Base-by-base conservation (phyloP, 2,797 vertebrate species). In the Tenualosa ilisha region DNA sequence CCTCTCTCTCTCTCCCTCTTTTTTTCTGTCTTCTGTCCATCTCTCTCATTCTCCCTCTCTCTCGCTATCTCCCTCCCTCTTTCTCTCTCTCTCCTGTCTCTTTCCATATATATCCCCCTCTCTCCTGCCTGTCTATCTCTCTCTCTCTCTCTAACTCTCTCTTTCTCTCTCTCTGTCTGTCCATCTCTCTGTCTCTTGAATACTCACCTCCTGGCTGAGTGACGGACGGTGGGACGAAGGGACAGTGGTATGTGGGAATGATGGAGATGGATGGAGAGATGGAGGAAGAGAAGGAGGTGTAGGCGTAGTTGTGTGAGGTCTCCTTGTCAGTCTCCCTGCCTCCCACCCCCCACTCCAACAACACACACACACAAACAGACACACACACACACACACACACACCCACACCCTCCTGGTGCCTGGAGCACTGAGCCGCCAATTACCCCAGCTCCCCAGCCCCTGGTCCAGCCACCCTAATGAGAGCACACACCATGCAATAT, bases 321-420 rank as follows among this genome's bases (percentile, higher is more conserved):
- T 43, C 37, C 68, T 17, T 75, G 68, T 75, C 68, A 43, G 68
- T 75, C 37, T 43, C 68, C 13, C 68, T 40, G 31, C 84, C 37
- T 65, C 63, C 8, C 43, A 56, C 15, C n/a, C n/a, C 49, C n/a
- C 31, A 3, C 26, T 1, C 24, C 24, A 3, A 8, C 11, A 12
- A 51, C 50, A 51, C 50, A 51, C 50, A 51, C 49, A 50, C 9
- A 50, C 49, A 50, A 3, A 7, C 49, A 50, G 3, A 50, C 49
- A 37, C 8, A n/a, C 54, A 84, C 85, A 43, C 82, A 40, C 49
- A 31, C 72, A 86, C 68, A 82, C 89, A 85, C 86, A 79, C 87
- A 90, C 75, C 31, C 51, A 3, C 24, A 13, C 49, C 15, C 37
- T 51, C 26, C 53, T 51, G 40, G 31, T 59, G 31, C 50, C 81